Percentiles rank a stretch among this genome's conserved stretches.
Conservation (phyloP, 2,888 invertebrate genomes). For the Plutella xylostella region DNA sequence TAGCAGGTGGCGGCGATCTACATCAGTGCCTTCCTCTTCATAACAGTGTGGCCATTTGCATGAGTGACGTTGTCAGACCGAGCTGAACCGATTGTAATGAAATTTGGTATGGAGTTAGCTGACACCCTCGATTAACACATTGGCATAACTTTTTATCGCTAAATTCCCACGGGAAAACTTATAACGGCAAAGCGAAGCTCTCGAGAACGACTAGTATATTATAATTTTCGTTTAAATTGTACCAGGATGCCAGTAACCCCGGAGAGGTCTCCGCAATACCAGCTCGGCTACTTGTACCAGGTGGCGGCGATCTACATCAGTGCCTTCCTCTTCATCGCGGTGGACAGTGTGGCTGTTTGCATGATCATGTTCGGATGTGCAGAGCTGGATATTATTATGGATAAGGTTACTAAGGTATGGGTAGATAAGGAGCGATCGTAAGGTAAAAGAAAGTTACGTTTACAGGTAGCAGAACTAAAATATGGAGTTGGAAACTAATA, state of each 20-base stretch:
- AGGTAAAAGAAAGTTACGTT: background rate
- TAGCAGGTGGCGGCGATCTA: constrained; percentile 46
- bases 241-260: constrained; percentile 51
- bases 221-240: too few relatives aligned
- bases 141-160: too few relatives aligned
- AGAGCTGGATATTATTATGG: constrained; percentile 48
- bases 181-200: too few relatives aligned
- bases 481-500: background rate
- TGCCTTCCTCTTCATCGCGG: constrained; percentile 43
- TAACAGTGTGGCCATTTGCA: too few relatives aligned
- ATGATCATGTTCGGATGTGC: constrained; percentile 48
- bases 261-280: constrained; percentile 36
- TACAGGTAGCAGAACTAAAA: too few relatives aligned
- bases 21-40: constrained; percentile 45
- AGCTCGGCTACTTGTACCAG: constrained; percentile 47
- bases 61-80: too few relatives aligned
- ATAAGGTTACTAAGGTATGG: constrained; percentile 41
- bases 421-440: background rate
- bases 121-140: too few relatives aligned
- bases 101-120: too few relatives aligned
- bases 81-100: too few relatives aligned
- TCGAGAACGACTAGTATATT: too few relatives aligned
- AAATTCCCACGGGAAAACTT: too few relatives aligned
- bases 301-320: constrained; percentile 43
- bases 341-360: constrained; percentile 46